These are phyloP conservation scores for Scaptomyza polygonia DNA, from an alignment of 2,888 invertebrate species.

Conservation along the genomic window DNA sequence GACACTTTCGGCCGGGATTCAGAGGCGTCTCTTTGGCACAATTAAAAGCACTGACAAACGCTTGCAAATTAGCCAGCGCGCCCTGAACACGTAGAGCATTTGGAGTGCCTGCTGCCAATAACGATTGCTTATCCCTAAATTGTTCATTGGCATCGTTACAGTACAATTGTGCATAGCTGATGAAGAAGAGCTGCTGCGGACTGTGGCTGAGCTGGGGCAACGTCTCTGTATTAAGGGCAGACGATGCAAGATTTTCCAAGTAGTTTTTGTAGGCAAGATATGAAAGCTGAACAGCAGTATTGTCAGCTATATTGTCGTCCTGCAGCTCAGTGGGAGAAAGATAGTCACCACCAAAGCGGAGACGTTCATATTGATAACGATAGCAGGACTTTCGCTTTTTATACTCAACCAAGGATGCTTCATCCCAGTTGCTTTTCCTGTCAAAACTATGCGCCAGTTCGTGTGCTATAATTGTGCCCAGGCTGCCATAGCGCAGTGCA, in stretches of 20 bases:
- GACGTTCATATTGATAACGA: slow-evolving; percentile 75
- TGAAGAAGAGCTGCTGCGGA: slow-evolving; percentile 79
- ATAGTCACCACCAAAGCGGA: slow-evolving; percentile 70
- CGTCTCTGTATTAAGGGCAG: slow-evolving; percentile 58
- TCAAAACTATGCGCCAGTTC: slow-evolving; percentile 80
- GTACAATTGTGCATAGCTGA: slow-evolving; percentile 79
- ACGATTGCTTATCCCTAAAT: slow-evolving; percentile 74
- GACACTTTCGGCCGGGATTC: slow-evolving; percentile 75
- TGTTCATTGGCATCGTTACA: slow-evolving; percentile 73
- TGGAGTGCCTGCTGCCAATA: slow-evolving; percentile 65
- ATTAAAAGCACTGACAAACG: slow-evolving; percentile 72
- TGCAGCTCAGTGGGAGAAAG: slow-evolving; percentile 73
- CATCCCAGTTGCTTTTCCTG: slow-evolving; percentile 72
- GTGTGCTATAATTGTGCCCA: slow-evolving; percentile 79
- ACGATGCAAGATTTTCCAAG: slow-evolving; percentile 45
- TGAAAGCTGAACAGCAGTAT: slow-evolving; percentile 81
- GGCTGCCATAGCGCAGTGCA: slow-evolving; percentile 77
- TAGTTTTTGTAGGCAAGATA: slow-evolving; percentile 74
- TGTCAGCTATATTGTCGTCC: slow-evolving; percentile 81
- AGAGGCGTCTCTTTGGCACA: slow-evolving; percentile 65
- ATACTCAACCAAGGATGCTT: slow-evolving; percentile 59
- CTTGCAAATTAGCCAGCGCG: slow-evolving; percentile 72
- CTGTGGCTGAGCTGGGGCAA: slow-evolving; percentile 71
- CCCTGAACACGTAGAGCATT: slow-evolving; percentile 78
- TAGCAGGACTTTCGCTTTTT: slow-evolving; percentile 74